These are phyloP conservation scores for Leptinotarsa lineolata DNA, from an alignment of 1,140 invertebrate genomes.

Conservation along the genomic window DNA sequence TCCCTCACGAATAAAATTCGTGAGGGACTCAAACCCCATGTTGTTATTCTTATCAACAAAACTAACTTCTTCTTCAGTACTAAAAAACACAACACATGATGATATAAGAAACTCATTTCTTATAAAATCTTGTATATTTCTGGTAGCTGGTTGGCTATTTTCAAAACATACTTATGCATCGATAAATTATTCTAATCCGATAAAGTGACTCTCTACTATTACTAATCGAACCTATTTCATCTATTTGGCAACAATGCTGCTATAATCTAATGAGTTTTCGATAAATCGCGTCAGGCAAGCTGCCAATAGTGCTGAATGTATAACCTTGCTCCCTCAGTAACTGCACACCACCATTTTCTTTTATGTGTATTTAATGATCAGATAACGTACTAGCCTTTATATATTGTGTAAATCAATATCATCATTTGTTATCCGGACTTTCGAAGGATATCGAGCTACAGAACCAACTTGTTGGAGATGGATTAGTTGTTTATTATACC, in stretches of 20 bases:
- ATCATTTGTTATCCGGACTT: no score
- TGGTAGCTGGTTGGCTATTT: no score
- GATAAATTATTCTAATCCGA: background rate
- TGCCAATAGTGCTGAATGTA: background rate
- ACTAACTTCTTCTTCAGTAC: no score
- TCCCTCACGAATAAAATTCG: no score
- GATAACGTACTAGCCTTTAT: background rate
- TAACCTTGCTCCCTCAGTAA: background rate
- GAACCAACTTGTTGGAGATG: no score
- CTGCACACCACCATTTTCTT: background rate
- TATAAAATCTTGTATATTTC: no score
- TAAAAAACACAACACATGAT: no score
- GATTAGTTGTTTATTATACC: no score
- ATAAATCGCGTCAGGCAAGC: slow-evolving; percentile 1
- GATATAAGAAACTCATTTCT: no score
- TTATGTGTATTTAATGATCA: slow-evolving; percentile 4
- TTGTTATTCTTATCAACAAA: no score
- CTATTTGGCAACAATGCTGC: background rate
- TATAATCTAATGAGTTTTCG: slow-evolving; percentile 3
- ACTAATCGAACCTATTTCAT: background rate
- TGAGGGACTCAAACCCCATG: no score
- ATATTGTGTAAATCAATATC: slow-evolving; percentile 1
- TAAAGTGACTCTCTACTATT: background rate
- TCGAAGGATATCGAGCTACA: no score
- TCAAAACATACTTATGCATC: background rate